A percentile compares a stretch with the other conserved stretches of the same genome.
phyloP scores from a whole-genome alignment of 2,888 invertebrate genomes.

The Torymus aiolomorphi region DNA sequence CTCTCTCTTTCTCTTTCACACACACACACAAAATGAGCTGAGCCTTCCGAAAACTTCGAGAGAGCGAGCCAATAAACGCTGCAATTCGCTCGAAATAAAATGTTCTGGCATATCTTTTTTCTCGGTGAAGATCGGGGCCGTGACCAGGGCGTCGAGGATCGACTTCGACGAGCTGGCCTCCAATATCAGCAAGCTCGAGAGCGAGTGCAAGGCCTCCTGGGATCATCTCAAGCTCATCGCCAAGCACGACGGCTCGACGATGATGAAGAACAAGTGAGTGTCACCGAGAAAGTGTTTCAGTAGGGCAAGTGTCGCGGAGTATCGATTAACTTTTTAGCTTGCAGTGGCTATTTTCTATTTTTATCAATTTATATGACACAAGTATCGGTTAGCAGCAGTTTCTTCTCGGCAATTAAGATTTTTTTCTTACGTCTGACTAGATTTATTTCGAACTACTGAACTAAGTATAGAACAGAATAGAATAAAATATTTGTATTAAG shows the following conservation, averaged over 20 bases:
- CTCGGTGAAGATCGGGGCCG: slow-evolving; percentile 85
- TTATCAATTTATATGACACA: too few relatives aligned
- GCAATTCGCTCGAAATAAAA: slow-evolving; percentile 16
- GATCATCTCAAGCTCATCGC: slow-evolving; percentile 96
- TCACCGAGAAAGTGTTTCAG: background rate
- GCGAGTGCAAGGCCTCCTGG: slow-evolving; percentile 98
- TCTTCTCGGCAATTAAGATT: too few relatives aligned
- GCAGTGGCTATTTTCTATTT: too few relatives aligned
- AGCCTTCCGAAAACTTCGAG: slow-evolving; percentile 20
- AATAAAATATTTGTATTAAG: too few relatives aligned
- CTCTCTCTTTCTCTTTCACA: background rate
- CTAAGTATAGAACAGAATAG: too few relatives aligned
- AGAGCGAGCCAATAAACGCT: slow-evolving; percentile 16
- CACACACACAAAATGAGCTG: background rate
- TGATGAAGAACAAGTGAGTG: slow-evolving; percentile 89
- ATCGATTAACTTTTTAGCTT: too few relatives aligned
- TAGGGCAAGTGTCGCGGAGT: too few relatives aligned
- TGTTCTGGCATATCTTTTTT: slow-evolving; percentile 6
- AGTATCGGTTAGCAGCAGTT: too few relatives aligned
- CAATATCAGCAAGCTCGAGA: slow-evolving; percentile 92
- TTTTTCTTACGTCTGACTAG: too few relatives aligned
- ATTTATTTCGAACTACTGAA: too few relatives aligned
- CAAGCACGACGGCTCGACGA: slow-evolving; percentile 93
- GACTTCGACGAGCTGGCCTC: slow-evolving; percentile 94
- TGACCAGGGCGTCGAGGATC: slow-evolving; percentile 93